These are phyloP conservation scores for Paratrypauchen microcephalus DNA, from an alignment of 2,797 vertebrate genomes.

Conservation along the genomic window DNA sequence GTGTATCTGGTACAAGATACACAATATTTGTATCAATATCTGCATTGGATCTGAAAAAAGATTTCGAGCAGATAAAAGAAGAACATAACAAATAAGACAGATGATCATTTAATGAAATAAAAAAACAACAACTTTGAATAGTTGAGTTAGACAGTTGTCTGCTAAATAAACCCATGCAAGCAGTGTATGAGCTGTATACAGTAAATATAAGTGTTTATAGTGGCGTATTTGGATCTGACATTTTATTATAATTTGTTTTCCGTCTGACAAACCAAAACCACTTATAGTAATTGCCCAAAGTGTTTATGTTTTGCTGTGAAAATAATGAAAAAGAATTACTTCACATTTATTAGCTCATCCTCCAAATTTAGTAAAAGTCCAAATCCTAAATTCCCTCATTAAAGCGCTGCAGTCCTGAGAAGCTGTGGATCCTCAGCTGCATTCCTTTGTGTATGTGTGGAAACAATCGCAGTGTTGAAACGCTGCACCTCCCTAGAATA, in stretches of 20 bases:
- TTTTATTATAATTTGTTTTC: conserved; percentile 1
- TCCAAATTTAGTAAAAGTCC: conserved; percentile 42
- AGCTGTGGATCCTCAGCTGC: conserved; percentile 61
- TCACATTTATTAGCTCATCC: conserved; percentile 44
- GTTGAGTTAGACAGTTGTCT: neutral
- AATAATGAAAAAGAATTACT: conserved; percentile 43
- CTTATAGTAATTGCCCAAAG: conserved; percentile 11
- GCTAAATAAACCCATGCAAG: neutral
- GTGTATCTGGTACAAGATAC: too few species aligned
- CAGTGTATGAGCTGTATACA: neutral
- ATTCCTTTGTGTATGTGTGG: conserved; percentile 78
- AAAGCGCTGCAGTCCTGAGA: conserved; percentile 68
- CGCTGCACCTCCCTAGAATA: conserved; percentile 80
- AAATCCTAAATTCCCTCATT: conserved; percentile 64
- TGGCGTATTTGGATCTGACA: neutral
- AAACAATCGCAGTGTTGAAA: conserved; percentile 77
- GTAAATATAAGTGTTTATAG: neutral
- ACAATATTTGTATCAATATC: too few species aligned
- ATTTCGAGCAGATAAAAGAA: neutral
- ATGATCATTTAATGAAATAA: neutral
- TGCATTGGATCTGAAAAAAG: too few species aligned
- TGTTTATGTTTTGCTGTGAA: conserved; percentile 34
- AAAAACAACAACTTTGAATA: neutral
- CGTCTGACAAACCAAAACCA: conserved; percentile 10
- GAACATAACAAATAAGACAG: neutral